Conservation (phyloP, 2,113 vertebrate species). For the Conger conger region DNA sequence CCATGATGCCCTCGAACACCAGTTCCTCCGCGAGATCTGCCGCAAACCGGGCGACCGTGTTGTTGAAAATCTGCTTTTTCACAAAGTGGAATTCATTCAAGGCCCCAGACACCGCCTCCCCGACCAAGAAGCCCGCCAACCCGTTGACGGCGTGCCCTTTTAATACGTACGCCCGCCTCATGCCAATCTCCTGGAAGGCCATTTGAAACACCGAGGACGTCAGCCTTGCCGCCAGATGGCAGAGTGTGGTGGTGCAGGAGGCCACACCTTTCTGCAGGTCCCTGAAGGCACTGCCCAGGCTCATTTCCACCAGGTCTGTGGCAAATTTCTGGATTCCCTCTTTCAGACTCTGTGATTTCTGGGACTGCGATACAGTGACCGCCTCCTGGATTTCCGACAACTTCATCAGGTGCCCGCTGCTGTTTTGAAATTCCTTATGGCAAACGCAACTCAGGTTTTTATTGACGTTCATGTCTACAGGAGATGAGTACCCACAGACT, state of each 20-base stretch:
- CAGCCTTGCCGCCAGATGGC: conserved; percentile 85
- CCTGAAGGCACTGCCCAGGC: conserved; percentile 88
- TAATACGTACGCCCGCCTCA: conserved; percentile 80
- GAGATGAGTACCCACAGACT: conserved; percentile 75
- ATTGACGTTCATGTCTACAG: conserved; percentile 69
- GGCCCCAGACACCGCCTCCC: conserved; percentile 86
- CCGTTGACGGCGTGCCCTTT: conserved; percentile 87
- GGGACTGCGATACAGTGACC: conserved; percentile 69
- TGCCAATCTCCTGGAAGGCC: conserved; percentile 94
- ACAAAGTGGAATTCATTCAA: conserved; percentile 85
- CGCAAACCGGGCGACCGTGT: conserved; percentile 82
- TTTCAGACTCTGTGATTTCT: conserved; percentile 78
- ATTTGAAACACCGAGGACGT: conserved; percentile 93
- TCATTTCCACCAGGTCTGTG: conserved; percentile 89
- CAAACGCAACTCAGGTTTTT: conserved; percentile 76
- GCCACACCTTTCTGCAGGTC: conserved; percentile 93
- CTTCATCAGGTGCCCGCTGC: conserved; percentile 70
- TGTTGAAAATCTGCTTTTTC: conserved; percentile 93
- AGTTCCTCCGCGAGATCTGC: conserved; percentile 93
- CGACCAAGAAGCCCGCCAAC: conserved; percentile 85
- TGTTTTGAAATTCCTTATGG: conserved; percentile 71
- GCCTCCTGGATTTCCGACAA: conserved; percentile 74
- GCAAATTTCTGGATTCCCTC: conserved; percentile 93
- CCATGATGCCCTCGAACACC: conserved; percentile 97
- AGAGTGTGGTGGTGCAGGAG: conserved; percentile 88